phyloP scores from a whole-genome alignment of 2,797 vertebrate genomes.

The Poliocrania exsul region DNA sequence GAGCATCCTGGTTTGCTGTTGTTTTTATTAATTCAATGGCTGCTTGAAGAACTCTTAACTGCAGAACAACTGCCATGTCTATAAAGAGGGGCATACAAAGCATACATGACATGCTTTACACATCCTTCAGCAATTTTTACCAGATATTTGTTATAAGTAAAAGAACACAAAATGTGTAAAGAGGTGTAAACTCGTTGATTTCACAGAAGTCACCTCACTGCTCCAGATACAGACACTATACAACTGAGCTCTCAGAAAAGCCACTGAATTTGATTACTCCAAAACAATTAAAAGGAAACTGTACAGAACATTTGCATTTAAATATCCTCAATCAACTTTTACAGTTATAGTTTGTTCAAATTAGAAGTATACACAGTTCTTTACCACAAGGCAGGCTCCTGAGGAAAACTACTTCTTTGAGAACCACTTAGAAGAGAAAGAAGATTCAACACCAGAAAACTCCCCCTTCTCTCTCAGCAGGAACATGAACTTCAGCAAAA shows the following conservation, averaged over 20 bases:
- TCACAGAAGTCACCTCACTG: not conserved
- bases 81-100: not conserved
- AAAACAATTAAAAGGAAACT: not conserved
- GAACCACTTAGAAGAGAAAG: not conserved
- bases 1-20: slow-evolving; percentile 88
- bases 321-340: not conserved
- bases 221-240: not conserved
- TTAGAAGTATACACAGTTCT: not conserved
- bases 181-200: not conserved
- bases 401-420: not conserved
- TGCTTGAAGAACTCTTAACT: slow-evolving; percentile 92
- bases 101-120: not conserved
- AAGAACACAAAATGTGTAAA: not conserved
- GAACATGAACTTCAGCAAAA: not conserved
- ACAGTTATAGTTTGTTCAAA: not conserved
- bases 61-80: slow-evolving; percentile 94
- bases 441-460: not conserved
- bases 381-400: not conserved
- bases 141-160: not conserved
- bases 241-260: not conserved
- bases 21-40: slow-evolving; percentile 94
- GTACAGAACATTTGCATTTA: not conserved
- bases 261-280: not conserved
- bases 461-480: not conserved
- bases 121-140: not conserved